phyloP scores from a whole-genome alignment of 2,113 vertebrate genomes.

The Fregata magnificens region DNA sequence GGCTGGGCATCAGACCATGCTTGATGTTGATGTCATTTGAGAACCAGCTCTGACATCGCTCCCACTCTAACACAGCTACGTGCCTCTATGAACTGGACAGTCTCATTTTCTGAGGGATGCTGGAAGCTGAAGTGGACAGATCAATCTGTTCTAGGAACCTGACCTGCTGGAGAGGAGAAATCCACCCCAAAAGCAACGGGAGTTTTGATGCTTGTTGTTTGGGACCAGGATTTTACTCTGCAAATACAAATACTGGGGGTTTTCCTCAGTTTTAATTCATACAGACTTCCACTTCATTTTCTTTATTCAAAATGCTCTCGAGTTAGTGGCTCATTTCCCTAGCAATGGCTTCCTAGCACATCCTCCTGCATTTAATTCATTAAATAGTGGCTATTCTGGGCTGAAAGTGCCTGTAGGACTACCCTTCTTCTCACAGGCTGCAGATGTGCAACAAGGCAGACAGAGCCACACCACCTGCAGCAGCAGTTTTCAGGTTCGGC shows the following conservation, averaged over 20 bases:
- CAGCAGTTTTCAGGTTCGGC: not conserved
- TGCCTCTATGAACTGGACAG: not conserved
- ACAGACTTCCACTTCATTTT: not conserved
- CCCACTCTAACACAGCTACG: not conserved
- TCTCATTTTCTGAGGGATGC: not conserved
- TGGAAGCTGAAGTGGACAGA: not conserved
- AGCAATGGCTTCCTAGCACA: not conserved
- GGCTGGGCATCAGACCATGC: not conserved
- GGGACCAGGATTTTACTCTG: not conserved
- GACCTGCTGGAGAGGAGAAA: not conserved
- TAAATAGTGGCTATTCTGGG: not conserved
- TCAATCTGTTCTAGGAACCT: not conserved
- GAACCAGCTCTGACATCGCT: not conserved
- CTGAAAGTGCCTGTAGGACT: not conserved
- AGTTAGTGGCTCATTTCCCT: not conserved
- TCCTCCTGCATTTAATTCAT: not conserved
- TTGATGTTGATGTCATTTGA: rapidly evolving
- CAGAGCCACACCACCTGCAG: not conserved
- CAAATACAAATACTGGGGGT: not conserved
- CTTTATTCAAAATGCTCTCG: not conserved
- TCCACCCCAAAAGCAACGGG: not conserved
- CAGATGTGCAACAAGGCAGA: not conserved
- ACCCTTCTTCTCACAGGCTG: not conserved
- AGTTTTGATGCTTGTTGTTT: not conserved
- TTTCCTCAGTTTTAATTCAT: not conserved